Evolutionary conservation across 1,140 invertebrate genomes (phyloP).

Genomic region (Berghia stephanieae): DNA sequence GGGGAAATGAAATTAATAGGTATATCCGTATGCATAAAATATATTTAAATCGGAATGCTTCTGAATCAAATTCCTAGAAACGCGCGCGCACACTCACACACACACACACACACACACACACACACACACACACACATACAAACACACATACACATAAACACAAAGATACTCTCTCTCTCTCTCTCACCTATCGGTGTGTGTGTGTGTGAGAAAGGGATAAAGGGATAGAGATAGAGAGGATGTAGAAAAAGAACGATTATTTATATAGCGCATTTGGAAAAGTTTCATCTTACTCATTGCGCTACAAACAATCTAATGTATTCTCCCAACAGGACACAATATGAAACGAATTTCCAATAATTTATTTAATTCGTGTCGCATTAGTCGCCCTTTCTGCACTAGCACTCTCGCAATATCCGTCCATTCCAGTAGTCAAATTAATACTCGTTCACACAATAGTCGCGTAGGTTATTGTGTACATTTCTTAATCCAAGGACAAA

Average conservation of each 20-base stretch:
- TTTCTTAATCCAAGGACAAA: no score
- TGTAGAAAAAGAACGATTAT: no score
- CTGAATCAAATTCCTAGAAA: background rate
- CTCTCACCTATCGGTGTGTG: background rate
- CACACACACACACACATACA: constrained; percentile 11
- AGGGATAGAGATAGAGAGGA: no score
- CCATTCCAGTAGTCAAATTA: no score
- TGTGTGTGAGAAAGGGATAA: no score
- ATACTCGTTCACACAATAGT: no score
- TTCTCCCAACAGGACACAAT: background rate
- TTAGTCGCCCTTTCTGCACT: no score
- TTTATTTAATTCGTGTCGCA: no score
- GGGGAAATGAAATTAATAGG: background rate
- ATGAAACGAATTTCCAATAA: background rate
- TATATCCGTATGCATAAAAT: background rate
- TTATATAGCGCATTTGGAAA: no score
- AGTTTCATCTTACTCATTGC: no score
- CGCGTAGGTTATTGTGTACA: no score
- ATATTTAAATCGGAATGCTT: background rate
- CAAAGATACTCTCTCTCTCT: background rate
- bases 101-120: constrained; percentile 11
- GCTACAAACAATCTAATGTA: background rate
- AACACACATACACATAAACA: constrained; percentile 28
- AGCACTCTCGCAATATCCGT: no score
- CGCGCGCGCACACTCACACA: constrained; percentile 11